phyloP scores from a whole-genome alignment of 1,140 invertebrate genomes.

The Hylaeus anthracinus region DNA sequence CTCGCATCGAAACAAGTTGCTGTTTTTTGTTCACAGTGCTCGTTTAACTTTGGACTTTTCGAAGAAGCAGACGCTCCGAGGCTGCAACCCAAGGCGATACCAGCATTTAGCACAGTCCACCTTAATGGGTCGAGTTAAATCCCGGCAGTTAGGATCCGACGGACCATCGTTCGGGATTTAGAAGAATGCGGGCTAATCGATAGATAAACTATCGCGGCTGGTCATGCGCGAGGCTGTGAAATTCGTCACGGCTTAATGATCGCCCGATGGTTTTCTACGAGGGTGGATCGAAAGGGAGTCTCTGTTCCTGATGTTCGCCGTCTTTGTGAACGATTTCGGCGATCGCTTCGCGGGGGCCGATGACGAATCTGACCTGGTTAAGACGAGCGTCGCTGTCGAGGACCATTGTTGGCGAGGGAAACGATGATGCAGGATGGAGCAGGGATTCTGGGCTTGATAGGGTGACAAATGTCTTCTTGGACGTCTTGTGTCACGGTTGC shows the following conservation, averaged over 20 bases:
- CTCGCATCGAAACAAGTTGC: no score
- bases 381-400: neutral
- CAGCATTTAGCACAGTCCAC: slow-evolving; percentile 28
- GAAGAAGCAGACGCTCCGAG: neutral
- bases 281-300: neutral
- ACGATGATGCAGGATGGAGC: neutral
- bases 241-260: slow-evolving; percentile 52
- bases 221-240: slow-evolving; percentile 15
- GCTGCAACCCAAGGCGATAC: neutral
- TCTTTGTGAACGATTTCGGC: slow-evolving; percentile 16
- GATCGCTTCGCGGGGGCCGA: neutral
- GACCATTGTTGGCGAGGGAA: neutral
- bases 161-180: slow-evolving; percentile 48
- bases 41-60: no score
- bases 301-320: neutral
- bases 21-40: no score
- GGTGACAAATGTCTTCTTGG: neutral
- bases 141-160: slow-evolving; percentile 13
- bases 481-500: no score
- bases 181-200: slow-evolving; percentile 58
- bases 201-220: slow-evolving; percentile 5
- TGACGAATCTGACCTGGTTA: slow-evolving; percentile 13
- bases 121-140: slow-evolving; percentile 44
- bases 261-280: neutral
- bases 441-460: no score